Base-by-base conservation (phyloP, 2,888 invertebrate species). In the Chymomyza fuscimana region DNA sequence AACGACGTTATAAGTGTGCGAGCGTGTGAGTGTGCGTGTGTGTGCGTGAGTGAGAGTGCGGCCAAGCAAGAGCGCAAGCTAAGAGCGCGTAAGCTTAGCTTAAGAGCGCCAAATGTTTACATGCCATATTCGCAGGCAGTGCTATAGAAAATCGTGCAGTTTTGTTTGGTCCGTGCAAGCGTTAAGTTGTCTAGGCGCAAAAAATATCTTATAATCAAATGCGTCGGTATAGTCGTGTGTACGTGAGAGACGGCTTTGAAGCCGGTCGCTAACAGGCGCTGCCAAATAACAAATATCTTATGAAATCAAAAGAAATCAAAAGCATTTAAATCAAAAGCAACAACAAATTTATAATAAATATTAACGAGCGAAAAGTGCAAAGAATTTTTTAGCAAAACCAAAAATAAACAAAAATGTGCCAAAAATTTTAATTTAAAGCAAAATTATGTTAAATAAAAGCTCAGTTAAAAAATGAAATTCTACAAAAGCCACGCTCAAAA, bases 151-250 rank as follows among this genome's bases (percentile, higher is more conserved):
- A 2, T 46, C 12, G 69, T 80, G 80, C 88, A 88, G 88, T 84
- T 72, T 74, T 70, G 73, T 75, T 62, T 71, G 76, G 74, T 79
- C 73, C 76, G 81, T 86, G 79, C 73, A 76, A 71, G 85, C 87
- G 84, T 74, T 73, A 75, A 78, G 83, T 88, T 79, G 84, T 72
- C 88, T 72, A 69, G 70, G 63, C 86, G 74, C 82, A 69, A 77
- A 72, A 46, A 46, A 12, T 46, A 46, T 36, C 36, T 4, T 9
- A 12, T 46, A 46, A 32, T 1, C 32, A 32, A 32, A 32, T 32
- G 32, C 32, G 32, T 32, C 46, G 63, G 50, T 22, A 2, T 51
- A 58, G 16, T 63, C 56, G 70, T 61, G 60, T 67, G 77, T 64
- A 73, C 66, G 63, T 54, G 66, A 52, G 67, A 16, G 59, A 78